phyloP scores from a whole-genome alignment of 1,140 invertebrate genomes.

The Drosophila rhopaloa region DNA sequence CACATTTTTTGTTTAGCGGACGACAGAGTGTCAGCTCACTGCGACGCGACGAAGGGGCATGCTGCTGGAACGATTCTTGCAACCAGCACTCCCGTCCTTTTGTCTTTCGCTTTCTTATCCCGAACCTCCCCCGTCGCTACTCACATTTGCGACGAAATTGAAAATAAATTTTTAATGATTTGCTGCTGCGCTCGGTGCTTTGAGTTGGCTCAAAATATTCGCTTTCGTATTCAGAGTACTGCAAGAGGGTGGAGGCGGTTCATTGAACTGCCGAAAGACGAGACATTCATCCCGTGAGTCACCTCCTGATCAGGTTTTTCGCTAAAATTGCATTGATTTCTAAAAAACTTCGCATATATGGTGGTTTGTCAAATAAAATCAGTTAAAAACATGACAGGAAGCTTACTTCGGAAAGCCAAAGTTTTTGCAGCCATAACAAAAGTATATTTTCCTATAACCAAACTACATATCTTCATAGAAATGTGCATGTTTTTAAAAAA shows the following conservation, averaged over 20 bases:
- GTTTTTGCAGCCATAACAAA: too few species aligned
- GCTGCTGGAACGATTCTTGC: constrained; percentile 42
- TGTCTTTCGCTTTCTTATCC: constrained; percentile 8
- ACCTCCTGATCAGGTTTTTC: constrained; percentile 11
- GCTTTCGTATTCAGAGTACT: constrained; percentile 18
- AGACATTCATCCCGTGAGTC: constrained; percentile 2
- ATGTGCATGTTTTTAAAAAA: too few species aligned
- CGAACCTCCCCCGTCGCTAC: constrained; percentile 1
- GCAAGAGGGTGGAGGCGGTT: constrained; percentile 10
- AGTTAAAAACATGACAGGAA: neutral
- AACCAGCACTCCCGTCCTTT: constrained; percentile 2
- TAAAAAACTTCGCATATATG: constrained; percentile 32
- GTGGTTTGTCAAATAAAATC: constrained; percentile 23
- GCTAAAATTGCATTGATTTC: constrained; percentile 20
- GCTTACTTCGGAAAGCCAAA: too few species aligned
- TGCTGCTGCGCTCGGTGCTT: constrained; percentile 48
- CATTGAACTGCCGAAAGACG: constrained; percentile 29
- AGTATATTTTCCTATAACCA: too few species aligned
- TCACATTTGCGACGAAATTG: constrained; percentile 63
- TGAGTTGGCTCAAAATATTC: constrained; percentile 49
- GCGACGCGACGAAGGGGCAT: constrained; percentile 24
- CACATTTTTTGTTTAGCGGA: constrained; percentile 56
- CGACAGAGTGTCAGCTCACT: constrained; percentile 50
- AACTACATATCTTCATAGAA: too few species aligned
- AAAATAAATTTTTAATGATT: constrained; percentile 77